Evolutionary conservation across 2,888 invertebrate genomes (phyloP).

Genomic region (Vanessa cardui): DNA sequence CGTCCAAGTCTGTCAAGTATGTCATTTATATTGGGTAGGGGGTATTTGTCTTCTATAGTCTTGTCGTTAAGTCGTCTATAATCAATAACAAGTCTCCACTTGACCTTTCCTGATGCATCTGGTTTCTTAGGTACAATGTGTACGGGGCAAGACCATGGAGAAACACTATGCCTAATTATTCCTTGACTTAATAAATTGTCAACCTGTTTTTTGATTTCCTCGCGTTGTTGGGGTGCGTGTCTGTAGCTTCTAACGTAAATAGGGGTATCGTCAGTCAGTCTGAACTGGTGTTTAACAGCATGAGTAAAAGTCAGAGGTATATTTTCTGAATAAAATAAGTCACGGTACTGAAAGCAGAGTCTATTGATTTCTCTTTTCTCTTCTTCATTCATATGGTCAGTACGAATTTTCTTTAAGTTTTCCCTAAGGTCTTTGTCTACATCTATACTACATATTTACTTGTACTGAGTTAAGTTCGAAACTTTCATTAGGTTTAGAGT

Average conservation of each 20-base stretch:
- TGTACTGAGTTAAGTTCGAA: no score
- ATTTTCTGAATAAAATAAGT: not conserved
- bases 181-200: conserved; percentile 40
- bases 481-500: no score
- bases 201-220: conserved; percentile 3
- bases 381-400: conserved; percentile 5
- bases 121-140: not conserved
- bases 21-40: conserved; percentile 3
- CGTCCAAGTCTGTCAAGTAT: conserved; percentile 5
- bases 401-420: not conserved
- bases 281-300: not conserved
- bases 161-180: conserved; percentile 40
- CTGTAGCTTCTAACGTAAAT: conserved; percentile 42
- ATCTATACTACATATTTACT: not conserved
- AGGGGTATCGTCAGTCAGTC: conserved; percentile 22
- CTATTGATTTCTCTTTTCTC: not conserved
- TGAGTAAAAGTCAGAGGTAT: not conserved
- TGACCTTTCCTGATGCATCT: not conserved
- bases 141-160: conserved; percentile 39
- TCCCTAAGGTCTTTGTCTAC: no score
- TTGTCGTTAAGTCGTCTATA: not conserved
- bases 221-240: conserved; percentile 37
- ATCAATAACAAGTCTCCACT: not conserved
- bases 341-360: not conserved
- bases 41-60: conserved; percentile 9